Conservation (phyloP, 2,113 vertebrate species). For the Castor canadensis region DNA sequence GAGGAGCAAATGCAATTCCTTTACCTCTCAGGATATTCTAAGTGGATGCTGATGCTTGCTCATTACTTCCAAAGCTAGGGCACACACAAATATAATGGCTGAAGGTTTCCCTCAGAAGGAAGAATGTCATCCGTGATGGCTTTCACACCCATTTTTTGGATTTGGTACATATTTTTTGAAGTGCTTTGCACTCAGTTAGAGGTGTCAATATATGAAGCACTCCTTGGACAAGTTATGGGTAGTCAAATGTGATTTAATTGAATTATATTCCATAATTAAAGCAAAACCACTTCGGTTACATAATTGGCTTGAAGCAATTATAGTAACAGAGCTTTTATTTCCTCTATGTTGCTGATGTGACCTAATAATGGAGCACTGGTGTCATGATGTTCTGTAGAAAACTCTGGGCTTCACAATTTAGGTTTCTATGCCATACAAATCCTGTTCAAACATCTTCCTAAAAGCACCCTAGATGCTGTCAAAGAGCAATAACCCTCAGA, state of each 20-base stretch:
- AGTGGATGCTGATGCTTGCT: not conserved
- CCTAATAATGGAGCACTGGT: not conserved
- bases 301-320: slow-evolving; percentile 38
- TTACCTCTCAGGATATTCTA: not conserved
- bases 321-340: not conserved
- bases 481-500: not conserved
- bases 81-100: not conserved
- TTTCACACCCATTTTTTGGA: slow-evolving; percentile 33
- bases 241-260: slow-evolving; percentile 55
- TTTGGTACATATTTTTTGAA: slow-evolving; percentile 41
- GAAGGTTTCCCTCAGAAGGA: not conserved
- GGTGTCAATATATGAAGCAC: slow-evolving; percentile 20
- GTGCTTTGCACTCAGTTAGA: slow-evolving; percentile 39
- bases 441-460: not conserved
- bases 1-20: slow-evolving; percentile 4
- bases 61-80: not conserved
- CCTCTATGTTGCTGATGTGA: not conserved
- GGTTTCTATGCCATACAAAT: not conserved
- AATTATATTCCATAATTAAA: slow-evolving; percentile 59
- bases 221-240: slow-evolving; percentile 56
- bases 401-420: not conserved
- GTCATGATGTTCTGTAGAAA: not conserved
- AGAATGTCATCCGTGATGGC: not conserved
- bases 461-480: not conserved
- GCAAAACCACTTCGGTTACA: slow-evolving; percentile 59